Evolutionary conservation across 2,888 invertebrate species (phyloP).

Genomic region (Morpho achilles): DNA sequence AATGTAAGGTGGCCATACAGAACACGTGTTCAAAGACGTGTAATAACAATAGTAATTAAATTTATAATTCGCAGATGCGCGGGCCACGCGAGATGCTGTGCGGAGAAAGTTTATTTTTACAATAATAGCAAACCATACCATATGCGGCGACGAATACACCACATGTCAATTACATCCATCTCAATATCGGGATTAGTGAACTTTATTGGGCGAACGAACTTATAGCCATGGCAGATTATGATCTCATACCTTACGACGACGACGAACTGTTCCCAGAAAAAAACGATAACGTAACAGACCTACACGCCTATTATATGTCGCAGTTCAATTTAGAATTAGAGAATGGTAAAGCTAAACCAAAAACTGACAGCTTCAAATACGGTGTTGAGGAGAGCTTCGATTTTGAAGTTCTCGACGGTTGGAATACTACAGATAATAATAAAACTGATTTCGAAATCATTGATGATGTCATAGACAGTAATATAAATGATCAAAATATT

Average conservation of each 20-base stretch:
- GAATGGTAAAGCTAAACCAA: conserved; percentile 53
- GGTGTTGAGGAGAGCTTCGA: conserved; percentile 68
- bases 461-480: conserved; percentile 59
- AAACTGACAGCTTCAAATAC: conserved; percentile 57
- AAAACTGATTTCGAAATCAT: conserved; percentile 58
- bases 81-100: conserved; percentile 63
- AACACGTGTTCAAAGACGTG: conserved; percentile 56
- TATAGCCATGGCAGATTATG: conserved; percentile 65
- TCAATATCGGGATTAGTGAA: conserved; percentile 63
- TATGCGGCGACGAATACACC: conserved; percentile 62
- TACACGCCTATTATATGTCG: conserved; percentile 74
- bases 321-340: conserved; percentile 74
- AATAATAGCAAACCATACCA: conserved; percentile 71
- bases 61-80: conserved; percentile 74
- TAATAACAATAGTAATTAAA: conserved; percentile 62
- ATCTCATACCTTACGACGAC: conserved; percentile 63
- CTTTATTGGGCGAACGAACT: conserved; percentile 67
- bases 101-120: conserved; percentile 78
- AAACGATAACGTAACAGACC: conserved; percentile 59
- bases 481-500: conserved; percentile 65
- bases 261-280: conserved; percentile 59
- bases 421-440: conserved; percentile 38
- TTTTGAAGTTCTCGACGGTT: conserved; percentile 61
- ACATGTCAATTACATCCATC: conserved; percentile 65
- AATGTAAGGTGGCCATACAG: conserved; percentile 37